phyloP scores from a whole-genome alignment of 1,140 invertebrate species.

The Odontomachus brunneus region DNA sequence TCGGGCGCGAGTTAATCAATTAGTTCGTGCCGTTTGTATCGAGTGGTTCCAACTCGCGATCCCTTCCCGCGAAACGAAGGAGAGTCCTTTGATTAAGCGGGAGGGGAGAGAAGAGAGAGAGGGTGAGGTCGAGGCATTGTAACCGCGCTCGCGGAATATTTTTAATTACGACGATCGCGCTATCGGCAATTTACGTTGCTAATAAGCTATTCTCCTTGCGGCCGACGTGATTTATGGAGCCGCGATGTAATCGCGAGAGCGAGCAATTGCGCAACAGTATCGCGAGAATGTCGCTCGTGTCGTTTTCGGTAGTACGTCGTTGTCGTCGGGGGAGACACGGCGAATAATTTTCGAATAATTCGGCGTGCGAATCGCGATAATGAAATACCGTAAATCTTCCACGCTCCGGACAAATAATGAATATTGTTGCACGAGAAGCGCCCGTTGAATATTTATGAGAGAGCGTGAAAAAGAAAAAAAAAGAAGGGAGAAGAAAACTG shows the following conservation, averaged over 20 bases:
- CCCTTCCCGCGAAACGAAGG: background rate
- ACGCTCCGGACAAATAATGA: conserved; percentile 38
- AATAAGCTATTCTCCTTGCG: conserved; percentile 12
- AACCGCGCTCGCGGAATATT: conserved; percentile 18
- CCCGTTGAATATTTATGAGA: conserved; percentile 49
- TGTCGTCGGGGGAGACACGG: background rate
- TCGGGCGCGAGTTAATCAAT: conserved; percentile 27
- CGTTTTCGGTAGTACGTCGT: too few relatives aligned
- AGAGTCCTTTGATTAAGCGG: conserved; percentile 20
- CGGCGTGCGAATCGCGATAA: conserved; percentile 5
- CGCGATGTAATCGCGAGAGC: background rate
- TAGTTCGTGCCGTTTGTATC: conserved; percentile 14
- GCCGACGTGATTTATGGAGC: conserved; percentile 11
- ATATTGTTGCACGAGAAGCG: conserved; percentile 6
- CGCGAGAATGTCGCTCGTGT: background rate
- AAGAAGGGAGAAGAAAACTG: too few relatives aligned
- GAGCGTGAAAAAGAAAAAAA: too few relatives aligned
- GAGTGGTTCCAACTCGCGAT: conserved; percentile 22
- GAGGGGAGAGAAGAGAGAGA: too few relatives aligned
- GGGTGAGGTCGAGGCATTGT: background rate
- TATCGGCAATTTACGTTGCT: conserved; percentile 27
- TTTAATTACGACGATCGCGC: conserved; percentile 14
- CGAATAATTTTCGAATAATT: conserved; percentile 26
- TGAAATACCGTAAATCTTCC: conserved; percentile 48
- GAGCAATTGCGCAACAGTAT: background rate